Conservation (phyloP, 2,888 invertebrate species). For the Drosophila lacicola region DNA sequence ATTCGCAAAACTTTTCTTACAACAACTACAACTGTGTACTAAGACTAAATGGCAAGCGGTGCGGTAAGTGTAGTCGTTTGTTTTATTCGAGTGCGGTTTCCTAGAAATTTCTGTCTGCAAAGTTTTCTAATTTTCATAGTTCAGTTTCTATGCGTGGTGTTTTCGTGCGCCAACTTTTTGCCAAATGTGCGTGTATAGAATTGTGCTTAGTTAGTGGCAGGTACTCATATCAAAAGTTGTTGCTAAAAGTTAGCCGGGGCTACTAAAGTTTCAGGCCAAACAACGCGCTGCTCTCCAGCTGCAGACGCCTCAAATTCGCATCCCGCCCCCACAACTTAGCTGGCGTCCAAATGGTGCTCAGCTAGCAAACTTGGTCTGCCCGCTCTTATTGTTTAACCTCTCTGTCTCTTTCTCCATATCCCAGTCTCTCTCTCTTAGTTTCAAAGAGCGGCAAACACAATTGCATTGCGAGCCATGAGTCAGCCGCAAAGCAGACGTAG, state of each 20-base stretch:
- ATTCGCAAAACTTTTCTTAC: constrained; percentile 29
- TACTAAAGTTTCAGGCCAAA: constrained; percentile 68
- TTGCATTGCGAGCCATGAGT: constrained; percentile 50
- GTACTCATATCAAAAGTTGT: constrained; percentile 78
- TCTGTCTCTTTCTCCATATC: constrained; percentile 21
- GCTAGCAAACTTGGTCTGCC: constrained; percentile 40
- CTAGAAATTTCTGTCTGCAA: constrained; percentile 75
- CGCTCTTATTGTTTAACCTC: constrained; percentile 46
- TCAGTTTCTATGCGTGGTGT: constrained; percentile 70
- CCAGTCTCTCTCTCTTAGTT: constrained; percentile 29
- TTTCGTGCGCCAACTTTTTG: constrained; percentile 53
- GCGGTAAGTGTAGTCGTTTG: constrained; percentile 60
- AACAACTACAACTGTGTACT: constrained; percentile 18
- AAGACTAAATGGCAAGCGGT: constrained; percentile 47
- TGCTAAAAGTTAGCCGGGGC: constrained; percentile 76
- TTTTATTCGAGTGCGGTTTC: constrained; percentile 66
- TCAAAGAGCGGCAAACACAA: constrained; percentile 54
- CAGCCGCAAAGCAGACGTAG: constrained; percentile 36
- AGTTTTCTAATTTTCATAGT: constrained; percentile 79
- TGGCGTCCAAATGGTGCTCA: constrained; percentile 40
- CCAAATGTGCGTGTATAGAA: constrained; percentile 30
- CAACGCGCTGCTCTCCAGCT: constrained; percentile 20
- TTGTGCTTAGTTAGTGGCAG: constrained; percentile 77
- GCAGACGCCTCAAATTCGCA: constrained; percentile 52
- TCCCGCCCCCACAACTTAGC: constrained; percentile 21